These are phyloP conservation scores for Anas bernieri DNA, from an alignment of 2,797 vertebrate genomes.

Conservation along the genomic window DNA sequence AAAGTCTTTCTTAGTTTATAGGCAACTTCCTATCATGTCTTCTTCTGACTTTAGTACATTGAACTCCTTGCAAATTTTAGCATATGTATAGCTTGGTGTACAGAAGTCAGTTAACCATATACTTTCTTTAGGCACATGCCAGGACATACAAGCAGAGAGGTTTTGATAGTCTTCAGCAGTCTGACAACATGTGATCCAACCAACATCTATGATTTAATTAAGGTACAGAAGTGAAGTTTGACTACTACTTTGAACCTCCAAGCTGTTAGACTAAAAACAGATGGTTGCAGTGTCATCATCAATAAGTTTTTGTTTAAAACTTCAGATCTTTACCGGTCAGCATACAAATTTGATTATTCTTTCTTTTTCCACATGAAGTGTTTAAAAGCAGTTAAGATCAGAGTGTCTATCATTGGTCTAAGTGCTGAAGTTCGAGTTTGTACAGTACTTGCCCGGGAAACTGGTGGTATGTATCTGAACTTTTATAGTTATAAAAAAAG, in stretches of 20 bases:
- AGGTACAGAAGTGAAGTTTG: slow-evolving; percentile 79
- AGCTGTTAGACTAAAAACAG: neutral
- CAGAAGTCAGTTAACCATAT: neutral
- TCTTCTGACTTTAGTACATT: neutral
- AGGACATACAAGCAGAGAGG: slow-evolving; percentile 93
- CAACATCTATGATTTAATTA: slow-evolving; percentile 94
- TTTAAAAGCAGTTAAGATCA: slow-evolving; percentile 90
- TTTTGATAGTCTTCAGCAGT: slow-evolving; percentile 94
- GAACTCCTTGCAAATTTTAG: neutral
- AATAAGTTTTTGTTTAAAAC: neutral
- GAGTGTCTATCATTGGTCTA: slow-evolving; percentile 94
- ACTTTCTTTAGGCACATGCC: slow-evolving; percentile 91
- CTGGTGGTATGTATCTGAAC: slow-evolving; percentile 84
- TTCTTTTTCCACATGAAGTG: slow-evolving; percentile 79
- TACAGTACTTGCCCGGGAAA: slow-evolving; percentile 91
- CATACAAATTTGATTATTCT: neutral
- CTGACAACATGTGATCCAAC: slow-evolving; percentile 96
- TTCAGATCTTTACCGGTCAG: neutral
- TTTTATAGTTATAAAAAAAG: neutral
- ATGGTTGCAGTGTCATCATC: neutral
- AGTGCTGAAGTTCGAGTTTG: slow-evolving; percentile 97
- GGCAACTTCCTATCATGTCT: neutral
- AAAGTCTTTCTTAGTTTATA: neutral
- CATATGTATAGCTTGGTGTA: neutral
- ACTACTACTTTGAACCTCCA: neutral